Base-by-base conservation (phyloP, 2,797 vertebrate species). In the Danio choprae region DNA sequence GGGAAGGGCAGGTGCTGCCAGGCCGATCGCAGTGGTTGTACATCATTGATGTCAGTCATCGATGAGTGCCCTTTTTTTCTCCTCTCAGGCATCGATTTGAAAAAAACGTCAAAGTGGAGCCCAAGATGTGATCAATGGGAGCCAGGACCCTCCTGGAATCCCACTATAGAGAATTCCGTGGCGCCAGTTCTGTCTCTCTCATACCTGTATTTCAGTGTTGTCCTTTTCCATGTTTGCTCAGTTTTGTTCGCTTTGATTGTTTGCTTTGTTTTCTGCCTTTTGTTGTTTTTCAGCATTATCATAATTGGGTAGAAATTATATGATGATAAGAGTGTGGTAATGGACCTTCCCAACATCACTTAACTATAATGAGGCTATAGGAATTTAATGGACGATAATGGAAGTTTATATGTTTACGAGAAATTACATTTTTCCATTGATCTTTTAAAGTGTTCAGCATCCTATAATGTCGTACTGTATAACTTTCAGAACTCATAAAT, bases 31-130 rank as follows among this genome's bases (percentile, higher is more conserved):
- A 81, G 44, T 63, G 84, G 84, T 83, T 87, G 81, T 86, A 86
- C 86, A 86, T 87, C 86, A 88, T 86, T 83, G 80, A 81, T 86
- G 87, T 88, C 84, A 85, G 83, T 83, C 87, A 88, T 87, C 44
- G 84, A 87, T 53, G 64, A 80, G 71, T 41, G 55, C 73, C 70
- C 79, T 82, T 86, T 77, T 77, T 69, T 70, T 77, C 82, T 83
- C 72, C 83, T 84, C 83, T 78, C 43, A 74, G 74, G 76, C 74
- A 88, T 87, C 74, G 86, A 88, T 87, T 82, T 69, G 53, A 29
- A 79, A 77, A 81, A 76, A 83, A 80, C 81, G 69, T 85, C 86
- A 83, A 79, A 78, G 70, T 70, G 65, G 86, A 83, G 84, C 84
- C 81, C 48, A 81, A 84, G 86, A 83, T 81, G 74, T 81, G 80